A percentile compares a stretch with the other conserved stretches of the same genome.
Evolutionary conservation across 1,140 invertebrate genomes (phyloP).

Genomic region (Kradibia gibbosae): DNA sequence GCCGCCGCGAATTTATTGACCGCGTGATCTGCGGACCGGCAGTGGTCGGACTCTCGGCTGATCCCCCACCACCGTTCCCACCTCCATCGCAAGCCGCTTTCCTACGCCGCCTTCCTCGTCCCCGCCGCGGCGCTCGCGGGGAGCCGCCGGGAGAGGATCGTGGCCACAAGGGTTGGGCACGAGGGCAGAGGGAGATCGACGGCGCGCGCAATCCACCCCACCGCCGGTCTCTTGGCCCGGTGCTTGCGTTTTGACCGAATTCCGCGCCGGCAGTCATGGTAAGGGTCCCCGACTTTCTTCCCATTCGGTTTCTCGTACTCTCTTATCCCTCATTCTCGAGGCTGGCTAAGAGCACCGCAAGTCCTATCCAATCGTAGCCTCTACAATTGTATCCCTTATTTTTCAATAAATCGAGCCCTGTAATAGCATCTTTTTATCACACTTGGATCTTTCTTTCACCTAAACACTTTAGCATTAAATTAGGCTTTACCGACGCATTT

Average conservation of each 20-base stretch:
- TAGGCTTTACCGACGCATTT: too few species aligned
- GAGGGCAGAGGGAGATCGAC: neutral
- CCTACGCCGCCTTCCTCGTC: neutral
- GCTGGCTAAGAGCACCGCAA: too few species aligned
- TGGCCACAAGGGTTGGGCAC: neutral
- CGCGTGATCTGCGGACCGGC: conserved; percentile 27
- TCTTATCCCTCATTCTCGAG: too few species aligned
- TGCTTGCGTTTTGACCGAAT: conserved; percentile 29
- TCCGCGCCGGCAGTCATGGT: neutral
- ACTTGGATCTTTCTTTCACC: too few species aligned
- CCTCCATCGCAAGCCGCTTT: too few species aligned
- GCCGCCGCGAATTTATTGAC: conserved; percentile 63
- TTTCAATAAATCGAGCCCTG: too few species aligned
- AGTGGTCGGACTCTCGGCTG: neutral
- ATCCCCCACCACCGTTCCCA: neutral
- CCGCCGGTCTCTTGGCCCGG: neutral
- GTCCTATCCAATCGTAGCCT: too few species aligned
- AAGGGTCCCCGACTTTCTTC: neutral
- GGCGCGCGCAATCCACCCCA: neutral
- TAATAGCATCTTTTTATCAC: neutral
- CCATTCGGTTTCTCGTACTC: neutral
- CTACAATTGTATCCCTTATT: too few species aligned
- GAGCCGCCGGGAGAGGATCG: neutral
- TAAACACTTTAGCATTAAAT: too few species aligned
- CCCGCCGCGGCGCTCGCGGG: neutral